Evolutionary conservation across 2,113 vertebrate species (phyloP).

Genomic region (Micromys minutus): DNA sequence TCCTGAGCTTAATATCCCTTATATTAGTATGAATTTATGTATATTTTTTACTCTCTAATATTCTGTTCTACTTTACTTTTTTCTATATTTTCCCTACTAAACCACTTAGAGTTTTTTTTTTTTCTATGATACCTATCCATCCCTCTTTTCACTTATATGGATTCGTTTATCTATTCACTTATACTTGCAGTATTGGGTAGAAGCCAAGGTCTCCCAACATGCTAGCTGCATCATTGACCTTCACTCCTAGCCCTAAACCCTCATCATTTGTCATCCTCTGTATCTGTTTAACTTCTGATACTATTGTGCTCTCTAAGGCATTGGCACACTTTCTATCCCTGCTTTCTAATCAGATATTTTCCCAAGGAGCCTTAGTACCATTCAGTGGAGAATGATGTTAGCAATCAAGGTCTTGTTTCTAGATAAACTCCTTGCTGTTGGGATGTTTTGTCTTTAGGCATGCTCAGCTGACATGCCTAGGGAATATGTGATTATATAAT

Average conservation of each 20-base stretch:
- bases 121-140: background rate
- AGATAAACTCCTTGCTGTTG: background rate
- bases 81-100: background rate
- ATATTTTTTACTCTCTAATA: background rate
- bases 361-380: background rate
- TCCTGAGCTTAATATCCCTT: background rate
- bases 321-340: background rate
- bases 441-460: background rate
- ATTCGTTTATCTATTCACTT: too few relatives aligned
- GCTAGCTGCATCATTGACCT: background rate
- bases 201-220: background rate
- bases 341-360: conserved; percentile 2
- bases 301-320: background rate
- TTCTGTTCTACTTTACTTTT: background rate
- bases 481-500: conserved; percentile 1
- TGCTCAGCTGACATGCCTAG: background rate
- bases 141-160: background rate
- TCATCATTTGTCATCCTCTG: background rate
- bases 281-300: background rate
- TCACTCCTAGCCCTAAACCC: background rate
- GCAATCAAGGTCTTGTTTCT: background rate
- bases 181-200: background rate
- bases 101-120: background rate
- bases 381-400: background rate
- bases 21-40: background rate